phyloP scores from a whole-genome alignment of 2,888 invertebrate genomes.

The Drosophila lacicola region DNA sequence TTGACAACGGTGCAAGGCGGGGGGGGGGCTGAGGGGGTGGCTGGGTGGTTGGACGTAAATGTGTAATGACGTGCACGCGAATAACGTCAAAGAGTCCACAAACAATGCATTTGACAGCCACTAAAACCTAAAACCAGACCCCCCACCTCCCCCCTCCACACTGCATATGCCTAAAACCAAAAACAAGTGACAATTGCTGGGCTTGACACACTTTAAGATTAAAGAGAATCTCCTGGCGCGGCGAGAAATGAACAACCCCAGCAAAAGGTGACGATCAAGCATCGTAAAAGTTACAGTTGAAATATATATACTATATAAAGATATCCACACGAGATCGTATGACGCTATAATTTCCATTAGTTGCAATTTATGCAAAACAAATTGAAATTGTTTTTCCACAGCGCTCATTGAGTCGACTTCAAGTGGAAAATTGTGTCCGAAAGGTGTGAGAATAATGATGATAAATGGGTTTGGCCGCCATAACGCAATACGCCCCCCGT shows the following conservation, averaged over 20 bases:
- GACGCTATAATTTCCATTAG: slow-evolving; percentile 20
- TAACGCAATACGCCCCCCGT: slow-evolving; percentile 61
- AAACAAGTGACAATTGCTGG: slow-evolving; percentile 66
- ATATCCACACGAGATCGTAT: slow-evolving; percentile 18
- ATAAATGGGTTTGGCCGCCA: slow-evolving; percentile 40
- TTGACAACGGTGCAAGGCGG: slow-evolving; percentile 4
- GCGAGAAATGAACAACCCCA: slow-evolving; percentile 43
- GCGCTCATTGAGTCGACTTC: slow-evolving; percentile 8
- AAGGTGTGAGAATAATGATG: slow-evolving; percentile 48
- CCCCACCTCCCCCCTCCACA: neutral
- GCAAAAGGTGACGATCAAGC: slow-evolving; percentile 5
- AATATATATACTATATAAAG: neutral
- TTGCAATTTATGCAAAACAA: slow-evolving; percentile 57
- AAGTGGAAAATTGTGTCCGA: slow-evolving; percentile 72
- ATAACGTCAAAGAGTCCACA: slow-evolving; percentile 58
- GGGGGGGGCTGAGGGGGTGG: slow-evolving; percentile 2
- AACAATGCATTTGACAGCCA: slow-evolving; percentile 14
- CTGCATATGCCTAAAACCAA: slow-evolving; percentile 39
- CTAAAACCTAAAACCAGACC: slow-evolving; percentile 1
- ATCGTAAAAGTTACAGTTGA: neutral
- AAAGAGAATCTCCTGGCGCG: slow-evolving; percentile 20
- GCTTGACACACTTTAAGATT: slow-evolving; percentile 74
- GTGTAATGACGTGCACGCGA: slow-evolving; percentile 63
- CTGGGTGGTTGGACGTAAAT: slow-evolving; percentile 13
- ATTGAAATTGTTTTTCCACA: slow-evolving; percentile 50